Conservation (phyloP, 2,113 vertebrate species). For the Strix uralensis region DNA sequence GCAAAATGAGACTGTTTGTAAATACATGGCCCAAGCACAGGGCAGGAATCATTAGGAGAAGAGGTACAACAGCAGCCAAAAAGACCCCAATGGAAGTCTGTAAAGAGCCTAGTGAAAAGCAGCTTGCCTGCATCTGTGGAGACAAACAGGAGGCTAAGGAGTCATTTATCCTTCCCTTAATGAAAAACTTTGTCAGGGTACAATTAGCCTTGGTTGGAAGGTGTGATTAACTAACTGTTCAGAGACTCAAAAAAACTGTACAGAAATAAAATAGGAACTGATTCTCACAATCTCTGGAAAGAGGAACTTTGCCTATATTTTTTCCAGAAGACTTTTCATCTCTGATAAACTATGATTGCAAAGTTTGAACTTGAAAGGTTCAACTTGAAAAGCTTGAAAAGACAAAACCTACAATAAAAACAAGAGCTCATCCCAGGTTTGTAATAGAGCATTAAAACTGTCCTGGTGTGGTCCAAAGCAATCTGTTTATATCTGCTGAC, state of each 20-base stretch:
- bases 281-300: neutral
- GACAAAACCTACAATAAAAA: neutral
- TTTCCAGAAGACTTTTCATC: neutral
- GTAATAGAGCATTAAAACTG: neutral
- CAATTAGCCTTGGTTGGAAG: neutral
- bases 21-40: neutral
- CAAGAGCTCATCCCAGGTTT: neutral
- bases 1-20: neutral
- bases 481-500: constrained; percentile 41
- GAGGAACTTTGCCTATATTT: neutral
- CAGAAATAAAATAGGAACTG: neutral
- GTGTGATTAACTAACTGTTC: neutral
- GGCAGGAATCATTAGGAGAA: neutral
- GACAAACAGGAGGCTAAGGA: neutral
- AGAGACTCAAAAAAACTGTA: neutral
- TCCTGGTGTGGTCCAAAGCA: neutral
- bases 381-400: neutral
- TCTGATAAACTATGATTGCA: neutral
- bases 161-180: neutral
- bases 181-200: neutral
- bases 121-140: neutral
- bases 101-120: neutral
- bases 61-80: neutral
- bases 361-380: neutral
- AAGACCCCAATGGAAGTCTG: neutral